phyloP scores from a whole-genome alignment of 2,888 invertebrate genomes.

The Epiperipatus broadwayi region DNA sequence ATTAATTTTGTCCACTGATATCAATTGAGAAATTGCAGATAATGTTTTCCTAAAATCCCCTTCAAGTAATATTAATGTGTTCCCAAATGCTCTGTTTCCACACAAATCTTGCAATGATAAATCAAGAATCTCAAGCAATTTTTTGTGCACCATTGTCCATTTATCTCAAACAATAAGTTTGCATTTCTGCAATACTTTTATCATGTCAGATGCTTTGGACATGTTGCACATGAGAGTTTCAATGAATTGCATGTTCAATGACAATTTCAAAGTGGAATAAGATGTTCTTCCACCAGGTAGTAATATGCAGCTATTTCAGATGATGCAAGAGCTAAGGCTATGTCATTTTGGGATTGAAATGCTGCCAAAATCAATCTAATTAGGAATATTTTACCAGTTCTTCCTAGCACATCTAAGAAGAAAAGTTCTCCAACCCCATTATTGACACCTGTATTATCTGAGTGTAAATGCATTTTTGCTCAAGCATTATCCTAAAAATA shows the following conservation, averaged over 20 bases:
- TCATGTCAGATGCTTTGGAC: slow-evolving; percentile 18
- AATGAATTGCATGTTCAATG: slow-evolving; percentile 21
- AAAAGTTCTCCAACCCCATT: slow-evolving; percentile 16
- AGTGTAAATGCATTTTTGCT: slow-evolving; percentile 14
- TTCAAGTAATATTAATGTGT: no score
- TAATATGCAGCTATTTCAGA: slow-evolving; percentile 32
- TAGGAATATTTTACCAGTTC: slow-evolving; percentile 30
- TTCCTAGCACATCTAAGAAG: slow-evolving; percentile 27
- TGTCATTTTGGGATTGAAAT: slow-evolving; percentile 22
- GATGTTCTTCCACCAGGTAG: slow-evolving; percentile 27
- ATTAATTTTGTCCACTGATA: no score
- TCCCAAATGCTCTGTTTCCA: no score
- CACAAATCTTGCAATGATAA: no score
- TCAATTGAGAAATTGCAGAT: no score
- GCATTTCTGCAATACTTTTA: no score
- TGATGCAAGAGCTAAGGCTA: slow-evolving; percentile 27
- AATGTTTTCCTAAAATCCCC: no score
- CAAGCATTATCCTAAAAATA: neutral
- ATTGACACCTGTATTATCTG: slow-evolving; percentile 11
- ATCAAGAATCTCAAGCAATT: no score
- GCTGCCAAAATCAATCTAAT: slow-evolving; percentile 25
- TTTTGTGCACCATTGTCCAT: no score
- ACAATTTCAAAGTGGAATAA: slow-evolving; percentile 27
- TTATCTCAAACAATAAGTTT: no score
- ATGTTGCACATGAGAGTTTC: slow-evolving; percentile 24